Conservation (phyloP, 35 echinoderm and acorn worm species). For the Heliocidaris erythrogramma region DNA sequence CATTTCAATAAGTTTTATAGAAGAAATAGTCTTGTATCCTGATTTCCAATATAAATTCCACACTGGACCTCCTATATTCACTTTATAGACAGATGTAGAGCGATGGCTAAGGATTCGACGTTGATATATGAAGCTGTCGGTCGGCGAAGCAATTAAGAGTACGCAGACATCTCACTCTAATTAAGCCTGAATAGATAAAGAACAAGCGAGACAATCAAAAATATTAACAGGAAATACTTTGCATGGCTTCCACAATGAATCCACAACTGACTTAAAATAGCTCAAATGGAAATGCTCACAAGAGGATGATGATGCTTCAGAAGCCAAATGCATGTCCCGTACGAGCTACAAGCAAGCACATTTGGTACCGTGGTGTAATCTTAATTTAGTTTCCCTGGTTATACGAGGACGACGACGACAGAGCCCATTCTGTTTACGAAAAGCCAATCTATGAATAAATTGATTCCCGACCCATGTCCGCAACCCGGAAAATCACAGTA, state of each 20-base stretch:
- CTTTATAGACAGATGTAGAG: not conserved
- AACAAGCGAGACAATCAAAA: not conserved
- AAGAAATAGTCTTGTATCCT: not conserved
- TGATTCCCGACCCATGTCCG: not conserved
- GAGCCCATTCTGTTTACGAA: not conserved
- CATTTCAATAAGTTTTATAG: not conserved
- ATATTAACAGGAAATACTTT: not conserved
- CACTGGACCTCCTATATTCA: not conserved
- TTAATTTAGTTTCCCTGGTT: not conserved
- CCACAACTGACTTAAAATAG: not conserved
- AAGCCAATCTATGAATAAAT: constrained; percentile 18
- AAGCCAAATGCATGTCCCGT: not conserved
- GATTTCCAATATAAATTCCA: not conserved
- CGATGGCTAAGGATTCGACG: not conserved
- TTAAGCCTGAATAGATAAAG: not conserved
- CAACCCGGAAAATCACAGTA: not conserved
- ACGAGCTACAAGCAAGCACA: too few relatives aligned
- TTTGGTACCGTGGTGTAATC: not conserved
- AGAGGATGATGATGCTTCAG: not conserved
- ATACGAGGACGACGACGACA: not conserved
- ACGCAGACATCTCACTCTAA: not conserved
- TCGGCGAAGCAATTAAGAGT: not conserved
- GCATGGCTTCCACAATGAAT: not conserved
- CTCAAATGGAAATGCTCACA: not conserved
- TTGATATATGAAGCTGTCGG: not conserved